Evolutionary conservation across 1,140 invertebrate genomes (phyloP).

Genomic region (Zaprionus kolodkinae): DNA sequence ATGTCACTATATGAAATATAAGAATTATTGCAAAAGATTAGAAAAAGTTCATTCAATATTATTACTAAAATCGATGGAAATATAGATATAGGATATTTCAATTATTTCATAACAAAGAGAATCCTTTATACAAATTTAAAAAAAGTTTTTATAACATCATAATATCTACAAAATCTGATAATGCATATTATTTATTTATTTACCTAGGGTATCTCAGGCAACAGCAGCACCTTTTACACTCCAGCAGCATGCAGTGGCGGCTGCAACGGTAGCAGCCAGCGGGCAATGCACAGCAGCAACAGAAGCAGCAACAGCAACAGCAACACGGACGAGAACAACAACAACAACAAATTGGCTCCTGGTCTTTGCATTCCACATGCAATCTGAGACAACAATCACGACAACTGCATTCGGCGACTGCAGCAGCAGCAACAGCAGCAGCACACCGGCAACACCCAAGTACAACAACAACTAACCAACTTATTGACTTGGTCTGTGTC

Average conservation of each 20-base stretch:
- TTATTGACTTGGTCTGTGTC: slow-evolving; percentile 53
- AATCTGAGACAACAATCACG: slow-evolving; percentile 80
- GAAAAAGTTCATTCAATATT: no score
- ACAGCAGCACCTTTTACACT: neutral
- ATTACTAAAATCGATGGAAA: no score
- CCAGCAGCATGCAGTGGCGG: slow-evolving; percentile 29
- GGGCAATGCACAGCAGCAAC: slow-evolving; percentile 21
- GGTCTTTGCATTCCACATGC: slow-evolving; percentile 81
- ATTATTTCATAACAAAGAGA: no score
- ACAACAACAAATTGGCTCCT: slow-evolving; percentile 81
- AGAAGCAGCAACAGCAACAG: slow-evolving; percentile 25
- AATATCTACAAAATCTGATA: no score
- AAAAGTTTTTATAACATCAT: no score
- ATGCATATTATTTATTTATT: no score
- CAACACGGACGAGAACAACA: slow-evolving; percentile 49
- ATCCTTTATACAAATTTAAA: no score
- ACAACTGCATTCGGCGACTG: slow-evolving; percentile 73
- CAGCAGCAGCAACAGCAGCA: slow-evolving; percentile 38
- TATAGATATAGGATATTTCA: no score
- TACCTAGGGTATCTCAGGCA: slow-evolving; percentile 20
- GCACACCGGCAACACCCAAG: slow-evolving; percentile 14
- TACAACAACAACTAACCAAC: slow-evolving; percentile 52
- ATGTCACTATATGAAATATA: no score
- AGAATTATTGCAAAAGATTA: no score
- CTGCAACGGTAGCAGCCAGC: slow-evolving; percentile 64